Conservation (phyloP, 2,888 invertebrate genomes). For the Drosophila hamatofila region DNA sequence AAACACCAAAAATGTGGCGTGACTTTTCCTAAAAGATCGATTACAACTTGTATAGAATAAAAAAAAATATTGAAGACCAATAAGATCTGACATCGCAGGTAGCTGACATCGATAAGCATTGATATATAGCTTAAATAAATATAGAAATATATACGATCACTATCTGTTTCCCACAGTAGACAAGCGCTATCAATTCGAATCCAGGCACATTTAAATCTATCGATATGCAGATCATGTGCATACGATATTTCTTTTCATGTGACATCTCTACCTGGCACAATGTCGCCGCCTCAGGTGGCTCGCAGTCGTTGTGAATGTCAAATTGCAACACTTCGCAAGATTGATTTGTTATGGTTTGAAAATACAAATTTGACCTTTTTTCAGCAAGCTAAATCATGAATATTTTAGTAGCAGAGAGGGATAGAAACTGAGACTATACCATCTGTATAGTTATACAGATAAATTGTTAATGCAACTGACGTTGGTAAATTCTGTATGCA, state of each 20-base stretch:
- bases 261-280: conserved; percentile 13
- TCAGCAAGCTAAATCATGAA: conserved; percentile 3
- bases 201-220: neutral
- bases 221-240: conserved; percentile 18
- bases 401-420: neutral
- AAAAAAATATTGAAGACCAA: neutral
- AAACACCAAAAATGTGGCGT: neutral
- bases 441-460: conserved; percentile 1
- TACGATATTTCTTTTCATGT: conserved; percentile 18
- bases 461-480: conserved; percentile 3
- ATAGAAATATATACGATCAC: too few relatives aligned
- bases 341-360: conserved; percentile 42
- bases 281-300: conserved; percentile 25
- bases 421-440: neutral
- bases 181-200: neutral
- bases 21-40: neutral
- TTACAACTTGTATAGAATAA: neutral
- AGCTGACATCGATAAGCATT: too few relatives aligned
- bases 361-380: conserved; percentile 32
- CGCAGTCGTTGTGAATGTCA: conserved; percentile 32
- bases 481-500: conserved; percentile 10
- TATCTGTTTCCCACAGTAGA: too few relatives aligned
- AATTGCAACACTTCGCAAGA: conserved; percentile 26
- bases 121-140: too few relatives aligned
- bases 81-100: neutral